These are phyloP conservation scores for Apostichopus leukothele DNA, from an alignment of 53 echinoderm and acorn worm genomes.

Conservation along the genomic window DNA sequence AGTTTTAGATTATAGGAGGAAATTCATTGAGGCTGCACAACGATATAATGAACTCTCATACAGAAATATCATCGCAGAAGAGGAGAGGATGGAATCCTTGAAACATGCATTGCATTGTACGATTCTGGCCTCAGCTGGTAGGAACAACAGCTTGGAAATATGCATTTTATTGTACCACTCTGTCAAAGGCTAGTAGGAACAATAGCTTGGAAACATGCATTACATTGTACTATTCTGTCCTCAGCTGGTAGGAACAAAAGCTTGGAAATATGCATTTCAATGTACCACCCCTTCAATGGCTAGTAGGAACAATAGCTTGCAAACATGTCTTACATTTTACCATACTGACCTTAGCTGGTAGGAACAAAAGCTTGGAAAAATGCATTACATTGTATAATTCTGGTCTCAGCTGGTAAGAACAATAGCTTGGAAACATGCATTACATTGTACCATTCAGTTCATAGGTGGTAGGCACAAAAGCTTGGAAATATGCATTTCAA, in stretches of 20 bases:
- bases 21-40: constrained; percentile 99
- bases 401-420: background rate
- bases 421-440: constrained; percentile 65
- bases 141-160: too few species aligned
- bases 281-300: constrained; percentile 73
- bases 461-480: background rate
- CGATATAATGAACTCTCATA: constrained; percentile 97
- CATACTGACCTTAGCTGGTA: background rate
- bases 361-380: background rate
- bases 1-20: constrained; percentile 92
- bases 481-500: background rate
- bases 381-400: background rate
- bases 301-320: background rate
- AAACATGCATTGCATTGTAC: constrained; percentile 98
- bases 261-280: constrained; percentile 82
- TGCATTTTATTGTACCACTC: too few species aligned
- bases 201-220: too few species aligned
- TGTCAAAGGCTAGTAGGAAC: too few species aligned
- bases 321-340: background rate
- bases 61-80: constrained; percentile 93
- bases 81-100: constrained; percentile 94
- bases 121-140: constrained; percentile 85
- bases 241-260: background rate
- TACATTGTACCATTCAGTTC: constrained; percentile 53
- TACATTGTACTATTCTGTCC: too few species aligned